phyloP scores from a whole-genome alignment of 2,888 invertebrate species.

The Lasius platythorax region DNA sequence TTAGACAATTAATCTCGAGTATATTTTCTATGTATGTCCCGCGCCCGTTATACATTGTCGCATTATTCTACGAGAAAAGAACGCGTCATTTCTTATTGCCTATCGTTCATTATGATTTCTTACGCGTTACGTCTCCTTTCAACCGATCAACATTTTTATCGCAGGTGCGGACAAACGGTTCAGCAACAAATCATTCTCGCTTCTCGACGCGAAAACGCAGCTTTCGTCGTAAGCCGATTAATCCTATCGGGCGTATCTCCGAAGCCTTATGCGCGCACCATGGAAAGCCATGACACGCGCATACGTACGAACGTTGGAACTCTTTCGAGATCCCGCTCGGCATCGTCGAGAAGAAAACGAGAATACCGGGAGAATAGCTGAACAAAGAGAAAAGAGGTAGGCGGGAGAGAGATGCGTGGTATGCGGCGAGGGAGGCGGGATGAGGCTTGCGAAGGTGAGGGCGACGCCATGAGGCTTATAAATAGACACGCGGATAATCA shows the following conservation, averaged over 20 bases:
- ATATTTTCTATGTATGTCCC: neutral
- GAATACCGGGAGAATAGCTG: constrained; percentile 59
- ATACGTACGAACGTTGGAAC: constrained; percentile 60
- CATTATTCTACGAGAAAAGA: neutral
- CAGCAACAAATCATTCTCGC: constrained; percentile 71
- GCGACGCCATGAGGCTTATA: constrained; percentile 82
- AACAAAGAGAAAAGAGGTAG: constrained; percentile 67
- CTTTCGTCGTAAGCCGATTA: constrained; percentile 73
- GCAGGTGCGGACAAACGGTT: constrained; percentile 71
- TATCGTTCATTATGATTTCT: constrained; percentile 4
- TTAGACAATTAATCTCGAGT: constrained; percentile 14
- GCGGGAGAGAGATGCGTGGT: constrained; percentile 48
- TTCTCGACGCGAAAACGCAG: constrained; percentile 59
- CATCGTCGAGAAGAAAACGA: constrained; percentile 61
- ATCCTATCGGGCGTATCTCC: constrained; percentile 74
- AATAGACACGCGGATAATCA: constrained; percentile 86
- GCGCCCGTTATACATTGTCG: neutral
- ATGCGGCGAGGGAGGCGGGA: constrained; percentile 38
- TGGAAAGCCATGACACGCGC: constrained; percentile 67
- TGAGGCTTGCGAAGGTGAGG: constrained; percentile 67
- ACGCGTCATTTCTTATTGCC: neutral
- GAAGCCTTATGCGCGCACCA: constrained; percentile 54
- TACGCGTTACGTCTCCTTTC: constrained; percentile 70
- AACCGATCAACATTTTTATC: constrained; percentile 62
- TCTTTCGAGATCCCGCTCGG: constrained; percentile 66